Base-by-base conservation (phyloP, 2,888 invertebrate species). In the Phania funesta region DNA sequence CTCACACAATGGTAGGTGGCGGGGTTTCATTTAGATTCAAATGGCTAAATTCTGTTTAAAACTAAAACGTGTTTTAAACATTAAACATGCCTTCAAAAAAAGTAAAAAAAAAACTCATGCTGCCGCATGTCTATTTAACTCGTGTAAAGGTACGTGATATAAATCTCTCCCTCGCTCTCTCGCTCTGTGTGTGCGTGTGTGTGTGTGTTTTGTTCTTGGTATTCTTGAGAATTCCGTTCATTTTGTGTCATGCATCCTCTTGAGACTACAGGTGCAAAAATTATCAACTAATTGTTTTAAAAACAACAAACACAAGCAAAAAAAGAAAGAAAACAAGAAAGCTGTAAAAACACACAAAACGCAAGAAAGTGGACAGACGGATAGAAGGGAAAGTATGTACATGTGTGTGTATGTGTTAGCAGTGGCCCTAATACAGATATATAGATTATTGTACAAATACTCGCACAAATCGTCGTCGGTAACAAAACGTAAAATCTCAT, bases 251-350 rank as follows among this genome's bases (percentile, higher is more conserved):
- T 48, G 44, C 71, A 67, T 54, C 60, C 77, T 77, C 81, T 81
- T 76, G 81, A 77, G 81, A 73, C 71, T 81, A 81, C 81, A 81
- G 81, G 81, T 81, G 81, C 81, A 81, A 81, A 76, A 81, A 73
- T 76, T 44, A 68, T 50, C 60, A 32, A 52, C 50, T 52, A 76
- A 68, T 68, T 68, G 50, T 50, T 52, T 54, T 6, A 50, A 67
- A 50, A 67, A 56, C 35, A 50, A 65, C 48, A 71, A 64, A 29
- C 8, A 46, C 3, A 62, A 20, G 16, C 32, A 22, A 20, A 16
- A 18, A 22, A 71, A 20, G 11, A 35, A 16, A 2, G 16, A 65
- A 65, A 32, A n/a, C 54, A 54, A 35, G 38, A 58, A 58, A 67
- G 48, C 48, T 67, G 67, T 48, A 58, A 58, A 46, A 56, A 65